phyloP scores from a whole-genome alignment of 2,797 vertebrate species.

The Enteromius radiatus region DNA sequence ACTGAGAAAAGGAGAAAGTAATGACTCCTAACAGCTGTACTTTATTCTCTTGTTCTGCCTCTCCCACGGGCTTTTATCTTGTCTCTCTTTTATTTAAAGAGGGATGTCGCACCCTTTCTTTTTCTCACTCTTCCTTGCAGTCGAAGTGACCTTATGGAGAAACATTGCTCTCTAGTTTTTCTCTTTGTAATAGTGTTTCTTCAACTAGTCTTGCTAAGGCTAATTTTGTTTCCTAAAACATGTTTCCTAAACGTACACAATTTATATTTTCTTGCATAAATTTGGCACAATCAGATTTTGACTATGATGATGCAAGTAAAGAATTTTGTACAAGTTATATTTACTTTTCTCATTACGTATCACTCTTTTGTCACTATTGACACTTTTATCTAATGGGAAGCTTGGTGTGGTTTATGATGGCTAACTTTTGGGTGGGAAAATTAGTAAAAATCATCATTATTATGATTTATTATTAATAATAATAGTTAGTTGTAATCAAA shows the following conservation, averaged over 20 bases:
- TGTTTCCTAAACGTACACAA: neutral
- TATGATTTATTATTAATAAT: neutral
- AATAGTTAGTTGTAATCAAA: neutral
- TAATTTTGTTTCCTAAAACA: neutral
- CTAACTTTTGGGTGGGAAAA: neutral
- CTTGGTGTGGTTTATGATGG: too few species aligned
- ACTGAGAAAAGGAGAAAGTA: slow-evolving; percentile 54
- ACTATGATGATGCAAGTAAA: neutral
- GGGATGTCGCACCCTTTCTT: neutral
- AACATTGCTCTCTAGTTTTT: neutral
- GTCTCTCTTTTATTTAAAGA: slow-evolving; percentile 41
- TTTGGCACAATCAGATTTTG: neutral
- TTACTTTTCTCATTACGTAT: neutral
- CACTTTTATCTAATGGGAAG: neutral
- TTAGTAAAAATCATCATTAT: neutral
- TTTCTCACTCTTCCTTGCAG: slow-evolving; percentile 5
- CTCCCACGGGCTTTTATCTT: slow-evolving; percentile 29
- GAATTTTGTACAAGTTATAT: neutral
- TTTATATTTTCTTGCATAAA: neutral
- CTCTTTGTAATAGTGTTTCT: neutral
- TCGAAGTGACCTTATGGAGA: slow-evolving; percentile 34
- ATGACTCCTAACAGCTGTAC: slow-evolving; percentile 53
- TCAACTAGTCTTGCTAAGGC: neutral
- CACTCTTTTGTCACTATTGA: too few species aligned
- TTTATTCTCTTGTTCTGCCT: slow-evolving; percentile 26